Evolutionary conservation across 30 jellyfish, hydroid and myxozoan genomes (phyloP), one percentile per base, ranked within the genome.

Genomic region (Hydractinia symbiolongicarpus): DNA sequence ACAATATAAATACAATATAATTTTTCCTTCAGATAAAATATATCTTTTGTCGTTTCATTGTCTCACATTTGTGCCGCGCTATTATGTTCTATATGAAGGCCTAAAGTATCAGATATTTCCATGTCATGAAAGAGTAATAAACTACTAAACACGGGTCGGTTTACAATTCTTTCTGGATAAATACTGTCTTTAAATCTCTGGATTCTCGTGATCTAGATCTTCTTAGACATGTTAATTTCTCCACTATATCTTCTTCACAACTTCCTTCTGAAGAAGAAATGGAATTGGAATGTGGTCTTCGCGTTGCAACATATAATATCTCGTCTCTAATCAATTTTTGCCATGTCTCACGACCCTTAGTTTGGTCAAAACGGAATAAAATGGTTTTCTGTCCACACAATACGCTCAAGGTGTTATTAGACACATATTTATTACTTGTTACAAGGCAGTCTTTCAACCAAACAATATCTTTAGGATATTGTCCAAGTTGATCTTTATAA

Each of bases 401-500:
- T 13, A 64, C 1, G 40, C 74, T 64, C 9, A 64, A 44, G 0
- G 52, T 64, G 74, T 64, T 64, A 7, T 64, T 51, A 51, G 74
- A 64, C 7, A 64, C 74, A 13, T 64, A 64, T 13, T 51, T 44
- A 44, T 64, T 44, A 64, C 74, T 51, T n/a, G 74, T 64, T 51
- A 64, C 74, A 64, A 64, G 19, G 16, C 74, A 64, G 40, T 64
- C 74, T 64, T 64, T 64, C 74, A 64, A 64, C 74, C 74, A 64
- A 64, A 64, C 40, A 13, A 64, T 64, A 4, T 64, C 74, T 1
- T 64, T 64, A 51, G 74, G 74, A 4, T n/a, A 6, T 4, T 64
- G 74, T 64, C 74, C 74, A 64, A 7, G 19, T 64, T 64, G 74
- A 13, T 64, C 74, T 64, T 64, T 51, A 13, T 64, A 64, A 6